A percentile compares a stretch with the other conserved stretches of the same genome.
phyloP scores from a whole-genome alignment of 2,888 invertebrate species.

The Epinotia demarniana region DNA sequence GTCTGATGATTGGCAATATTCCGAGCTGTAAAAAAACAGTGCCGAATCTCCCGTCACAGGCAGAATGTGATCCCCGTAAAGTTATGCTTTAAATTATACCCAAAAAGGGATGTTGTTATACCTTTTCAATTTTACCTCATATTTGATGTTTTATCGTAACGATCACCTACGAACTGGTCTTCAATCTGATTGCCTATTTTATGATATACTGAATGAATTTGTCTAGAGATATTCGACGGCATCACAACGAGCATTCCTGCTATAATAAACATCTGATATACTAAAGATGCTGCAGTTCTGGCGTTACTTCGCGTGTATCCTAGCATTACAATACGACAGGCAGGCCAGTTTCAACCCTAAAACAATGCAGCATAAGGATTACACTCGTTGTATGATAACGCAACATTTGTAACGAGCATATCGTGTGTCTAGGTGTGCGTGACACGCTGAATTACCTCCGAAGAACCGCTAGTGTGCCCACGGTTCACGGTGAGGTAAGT shows the following conservation, averaged over 20 bases:
- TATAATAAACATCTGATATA: not conserved
- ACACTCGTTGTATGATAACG: not conserved
- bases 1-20: no score
- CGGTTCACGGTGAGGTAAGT: slow-evolving; percentile 4
- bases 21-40: no score
- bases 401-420: slow-evolving; percentile 15
- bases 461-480: slow-evolving; percentile 21
- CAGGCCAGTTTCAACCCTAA: slow-evolving; percentile 3
- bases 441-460: slow-evolving; percentile 19
- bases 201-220: not conserved
- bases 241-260: not conserved
- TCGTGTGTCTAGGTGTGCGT: slow-evolving; percentile 30
- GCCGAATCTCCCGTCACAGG: no score
- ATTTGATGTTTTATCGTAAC: not conserved
- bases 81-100: no score
- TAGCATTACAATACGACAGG: not conserved
- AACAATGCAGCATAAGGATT: not conserved
- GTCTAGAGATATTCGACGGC: no score
- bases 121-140: no score
- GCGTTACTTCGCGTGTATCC: slow-evolving; percentile 19
- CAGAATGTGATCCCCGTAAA: no score
- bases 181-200: not conserved
- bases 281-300: slow-evolving; percentile 18
- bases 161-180: not conserved
- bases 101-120: no score